These are phyloP conservation scores for Rhagonycha lutea DNA, from an alignment of 2,888 invertebrate genomes.

Conservation along the genomic window DNA sequence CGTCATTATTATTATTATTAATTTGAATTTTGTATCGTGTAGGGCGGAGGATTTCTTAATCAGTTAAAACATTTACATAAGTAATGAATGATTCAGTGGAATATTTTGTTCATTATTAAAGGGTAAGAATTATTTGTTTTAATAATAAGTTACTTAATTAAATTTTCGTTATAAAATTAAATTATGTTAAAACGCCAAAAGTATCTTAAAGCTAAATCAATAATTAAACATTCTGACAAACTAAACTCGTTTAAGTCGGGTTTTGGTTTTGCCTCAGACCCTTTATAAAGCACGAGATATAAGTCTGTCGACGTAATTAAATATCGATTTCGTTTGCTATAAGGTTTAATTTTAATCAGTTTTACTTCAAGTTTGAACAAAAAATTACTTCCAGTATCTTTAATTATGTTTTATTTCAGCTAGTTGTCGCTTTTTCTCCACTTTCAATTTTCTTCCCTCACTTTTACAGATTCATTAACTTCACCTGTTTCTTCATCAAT, in stretches of 20 bases:
- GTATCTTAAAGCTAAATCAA: constrained; percentile 2
- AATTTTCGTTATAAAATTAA: background rate
- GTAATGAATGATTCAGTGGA: background rate
- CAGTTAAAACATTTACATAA: background rate
- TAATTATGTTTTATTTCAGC: background rate
- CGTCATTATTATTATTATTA: background rate
- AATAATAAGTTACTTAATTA: background rate
- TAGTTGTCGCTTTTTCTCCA: background rate
- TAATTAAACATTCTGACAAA: constrained; percentile 3
- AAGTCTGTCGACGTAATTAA: constrained; percentile 2
- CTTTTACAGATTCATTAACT: background rate
- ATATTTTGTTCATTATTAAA: background rate
- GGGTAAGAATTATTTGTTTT: background rate
- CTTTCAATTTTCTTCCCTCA: background rate
- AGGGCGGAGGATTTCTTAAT: background rate
- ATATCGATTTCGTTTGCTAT: constrained; percentile 1
- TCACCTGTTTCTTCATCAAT: background rate
- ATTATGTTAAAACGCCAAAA: constrained; percentile 1
- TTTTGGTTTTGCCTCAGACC: background rate
- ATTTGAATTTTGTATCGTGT: background rate
- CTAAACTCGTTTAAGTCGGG: constrained; percentile 3
- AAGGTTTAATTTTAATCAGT: constrained; percentile 4
- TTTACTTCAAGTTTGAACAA: background rate
- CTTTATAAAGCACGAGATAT: constrained; percentile 3
- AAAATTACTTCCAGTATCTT: background rate